These are phyloP conservation scores for Stomatorhinus walkeri DNA, from an alignment of 2,797 vertebrate species.

Conservation along the genomic window DNA sequence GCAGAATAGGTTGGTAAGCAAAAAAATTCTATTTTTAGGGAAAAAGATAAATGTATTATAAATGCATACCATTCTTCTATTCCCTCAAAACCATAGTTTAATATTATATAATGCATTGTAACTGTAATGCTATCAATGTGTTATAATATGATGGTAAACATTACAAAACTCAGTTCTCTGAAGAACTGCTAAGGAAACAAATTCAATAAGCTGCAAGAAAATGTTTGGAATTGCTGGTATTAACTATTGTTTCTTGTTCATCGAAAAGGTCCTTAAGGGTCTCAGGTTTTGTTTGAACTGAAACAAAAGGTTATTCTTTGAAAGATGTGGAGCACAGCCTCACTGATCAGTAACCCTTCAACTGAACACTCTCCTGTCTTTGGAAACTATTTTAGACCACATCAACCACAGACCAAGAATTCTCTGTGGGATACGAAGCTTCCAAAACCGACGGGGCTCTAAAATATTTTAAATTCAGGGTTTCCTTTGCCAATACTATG, in stretches of 20 bases:
- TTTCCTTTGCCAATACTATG: slow-evolving; percentile 50
- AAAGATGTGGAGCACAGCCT: background rate
- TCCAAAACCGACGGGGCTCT: slow-evolving; percentile 53
- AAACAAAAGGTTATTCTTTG: slow-evolving; percentile 6
- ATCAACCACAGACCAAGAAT: slow-evolving; percentile 49
- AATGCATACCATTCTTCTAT: background rate
- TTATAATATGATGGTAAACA: background rate
- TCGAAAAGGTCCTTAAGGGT: background rate
- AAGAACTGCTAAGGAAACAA: background rate
- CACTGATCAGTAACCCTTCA: background rate
- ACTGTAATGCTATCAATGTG: background rate
- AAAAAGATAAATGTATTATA: background rate
- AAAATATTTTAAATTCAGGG: slow-evolving; percentile 61
- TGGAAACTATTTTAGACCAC: slow-evolving; percentile 45
- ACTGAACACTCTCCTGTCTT: background rate
- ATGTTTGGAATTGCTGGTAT: background rate
- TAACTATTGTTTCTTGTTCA: background rate
- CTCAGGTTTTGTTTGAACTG: background rate
- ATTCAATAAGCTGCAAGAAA: background rate
- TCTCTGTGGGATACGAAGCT: slow-evolving; percentile 37
- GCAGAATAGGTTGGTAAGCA: background rate
- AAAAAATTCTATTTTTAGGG: background rate
- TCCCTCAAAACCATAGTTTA: background rate
- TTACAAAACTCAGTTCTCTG: background rate
- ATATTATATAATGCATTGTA: background rate